Evolutionary conservation across 2,113 vertebrate genomes (phyloP).

Genomic region (Grammomys dolichurus): DNA sequence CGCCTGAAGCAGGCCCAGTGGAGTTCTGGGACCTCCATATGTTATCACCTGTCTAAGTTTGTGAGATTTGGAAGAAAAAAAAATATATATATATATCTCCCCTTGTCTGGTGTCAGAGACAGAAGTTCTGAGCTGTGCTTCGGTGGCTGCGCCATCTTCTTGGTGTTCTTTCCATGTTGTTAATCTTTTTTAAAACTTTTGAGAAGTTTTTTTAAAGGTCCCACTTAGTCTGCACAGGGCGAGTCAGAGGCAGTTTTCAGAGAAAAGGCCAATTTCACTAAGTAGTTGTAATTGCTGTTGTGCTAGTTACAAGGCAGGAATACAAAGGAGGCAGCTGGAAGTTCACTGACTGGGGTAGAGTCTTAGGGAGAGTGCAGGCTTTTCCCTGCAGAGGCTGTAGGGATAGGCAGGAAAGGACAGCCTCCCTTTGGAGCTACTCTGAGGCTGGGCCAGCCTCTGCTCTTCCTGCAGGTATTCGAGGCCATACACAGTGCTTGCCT

Average conservation of each 20-base stretch:
- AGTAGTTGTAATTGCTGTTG: slow-evolving; percentile 31
- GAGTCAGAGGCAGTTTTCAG: slow-evolving; percentile 55
- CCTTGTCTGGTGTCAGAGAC: slow-evolving; percentile 38
- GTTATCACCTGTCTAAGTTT: neutral
- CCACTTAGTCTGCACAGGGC: slow-evolving; percentile 58
- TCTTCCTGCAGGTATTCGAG: slow-evolving; percentile 46
- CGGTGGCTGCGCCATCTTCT: slow-evolving; percentile 64
- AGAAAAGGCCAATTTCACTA: neutral
- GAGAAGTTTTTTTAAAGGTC: slow-evolving; percentile 50
- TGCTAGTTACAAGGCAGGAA: slow-evolving; percentile 37
- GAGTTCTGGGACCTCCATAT: neutral
- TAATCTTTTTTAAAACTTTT: neutral
- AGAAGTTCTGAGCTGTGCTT: slow-evolving; percentile 69
- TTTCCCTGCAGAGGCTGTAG: slow-evolving; percentile 4
- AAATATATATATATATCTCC: neutral
- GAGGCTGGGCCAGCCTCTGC: slow-evolving; percentile 1
- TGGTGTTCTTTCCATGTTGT: slow-evolving; percentile 40
- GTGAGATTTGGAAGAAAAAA: neutral
- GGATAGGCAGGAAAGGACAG: slow-evolving; percentile 37
- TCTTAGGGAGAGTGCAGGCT: neutral
- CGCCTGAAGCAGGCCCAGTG: neutral
- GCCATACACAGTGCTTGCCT: slow-evolving; percentile 69
- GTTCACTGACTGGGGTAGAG: slow-evolving; percentile 13
- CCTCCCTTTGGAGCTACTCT: neutral
- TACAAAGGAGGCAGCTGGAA: slow-evolving; percentile 58